phyloP scores from a whole-genome alignment of 2,797 vertebrate genomes.

The Chaenodraco wilsoni region DNA sequence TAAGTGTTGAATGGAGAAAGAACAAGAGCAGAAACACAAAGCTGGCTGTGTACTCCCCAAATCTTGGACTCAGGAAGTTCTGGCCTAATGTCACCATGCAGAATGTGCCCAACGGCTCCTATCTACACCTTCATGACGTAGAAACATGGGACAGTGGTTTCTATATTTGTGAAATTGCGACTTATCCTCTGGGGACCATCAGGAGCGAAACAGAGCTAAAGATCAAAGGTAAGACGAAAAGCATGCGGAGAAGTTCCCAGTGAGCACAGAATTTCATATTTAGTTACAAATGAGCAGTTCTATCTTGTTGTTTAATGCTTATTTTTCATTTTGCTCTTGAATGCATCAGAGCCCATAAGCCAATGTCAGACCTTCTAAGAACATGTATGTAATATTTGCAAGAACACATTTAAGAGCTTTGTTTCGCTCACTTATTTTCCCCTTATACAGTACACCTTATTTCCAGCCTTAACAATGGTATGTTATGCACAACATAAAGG shows the following conservation, averaged over 20 bases:
- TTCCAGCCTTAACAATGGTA: slow-evolving; percentile 5
- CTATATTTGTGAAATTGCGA: slow-evolving; percentile 66
- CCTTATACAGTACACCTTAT: not conserved
- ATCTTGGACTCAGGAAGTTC: rapidly evolving
- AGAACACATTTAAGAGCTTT: slow-evolving; percentile 18
- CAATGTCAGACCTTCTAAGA: not conserved
- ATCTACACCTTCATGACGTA: slow-evolving; percentile 54
- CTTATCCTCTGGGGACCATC: slow-evolving; percentile 58
- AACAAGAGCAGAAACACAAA: not conserved
- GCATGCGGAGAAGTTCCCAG: not conserved
- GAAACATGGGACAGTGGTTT: slow-evolving; percentile 52
- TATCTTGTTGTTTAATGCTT: slow-evolving; percentile 14
- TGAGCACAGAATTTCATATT: slow-evolving; percentile 1
- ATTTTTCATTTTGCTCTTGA: slow-evolving; percentile 43
- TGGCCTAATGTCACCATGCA: slow-evolving; percentile 30
- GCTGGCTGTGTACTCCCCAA: slow-evolving; percentile 44
- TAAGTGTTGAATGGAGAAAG: slow-evolving; percentile 69
- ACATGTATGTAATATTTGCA: slow-evolving; percentile 30
- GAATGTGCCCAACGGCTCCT: not conserved
- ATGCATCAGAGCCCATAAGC: slow-evolving; percentile 48
- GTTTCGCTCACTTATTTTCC: slow-evolving; percentile 10
- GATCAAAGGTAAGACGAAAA: slow-evolving; percentile 71
- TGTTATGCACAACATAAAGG: not conserved
- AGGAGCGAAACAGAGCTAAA: slow-evolving; percentile 38
- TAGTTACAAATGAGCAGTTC: slow-evolving; percentile 2